phyloP scores from a whole-genome alignment of 2,113 vertebrate genomes.

The Gambusia holbrooki region DNA sequence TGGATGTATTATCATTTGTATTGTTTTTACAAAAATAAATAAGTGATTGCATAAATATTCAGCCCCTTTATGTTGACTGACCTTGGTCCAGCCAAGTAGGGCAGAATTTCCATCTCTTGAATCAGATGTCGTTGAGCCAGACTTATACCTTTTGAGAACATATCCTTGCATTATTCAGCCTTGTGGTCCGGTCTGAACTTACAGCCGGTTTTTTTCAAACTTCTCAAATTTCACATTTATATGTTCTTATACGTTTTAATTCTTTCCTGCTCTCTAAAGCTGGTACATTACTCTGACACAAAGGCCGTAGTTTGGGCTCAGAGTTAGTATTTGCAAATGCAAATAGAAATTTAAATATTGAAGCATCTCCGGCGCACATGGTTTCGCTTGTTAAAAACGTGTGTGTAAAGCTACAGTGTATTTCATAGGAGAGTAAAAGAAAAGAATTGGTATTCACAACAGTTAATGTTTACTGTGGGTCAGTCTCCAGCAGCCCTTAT shows the following conservation, averaged over 20 bases:
- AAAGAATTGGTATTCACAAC: not conserved
- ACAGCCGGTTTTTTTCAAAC: not conserved
- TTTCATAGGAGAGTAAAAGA: not conserved
- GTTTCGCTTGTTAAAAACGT: not conserved
- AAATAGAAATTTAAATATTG: not conserved
- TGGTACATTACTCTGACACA: not conserved
- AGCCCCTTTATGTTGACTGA: too few species aligned
- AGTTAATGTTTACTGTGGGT: not conserved
- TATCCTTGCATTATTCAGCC: not conserved
- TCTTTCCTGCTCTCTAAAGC: not conserved
- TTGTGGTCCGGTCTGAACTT: not conserved
- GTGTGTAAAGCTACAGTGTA: not conserved
- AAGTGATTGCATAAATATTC: too few species aligned
- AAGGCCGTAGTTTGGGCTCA: not conserved
- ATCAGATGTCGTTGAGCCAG: not conserved
- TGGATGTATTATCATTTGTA: too few species aligned
- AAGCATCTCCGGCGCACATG: not conserved
- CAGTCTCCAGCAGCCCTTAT: not conserved
- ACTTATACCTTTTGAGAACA: not conserved
- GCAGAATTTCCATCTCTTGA: not conserved
- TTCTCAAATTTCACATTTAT: too few species aligned
- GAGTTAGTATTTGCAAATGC: not conserved
- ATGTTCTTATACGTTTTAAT: not conserved
- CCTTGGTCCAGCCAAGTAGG: too few species aligned
- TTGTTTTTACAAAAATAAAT: too few species aligned